Evolutionary conservation across 2,797 vertebrate species (phyloP).

Genomic region (Bucorvus abyssinicus): DNA sequence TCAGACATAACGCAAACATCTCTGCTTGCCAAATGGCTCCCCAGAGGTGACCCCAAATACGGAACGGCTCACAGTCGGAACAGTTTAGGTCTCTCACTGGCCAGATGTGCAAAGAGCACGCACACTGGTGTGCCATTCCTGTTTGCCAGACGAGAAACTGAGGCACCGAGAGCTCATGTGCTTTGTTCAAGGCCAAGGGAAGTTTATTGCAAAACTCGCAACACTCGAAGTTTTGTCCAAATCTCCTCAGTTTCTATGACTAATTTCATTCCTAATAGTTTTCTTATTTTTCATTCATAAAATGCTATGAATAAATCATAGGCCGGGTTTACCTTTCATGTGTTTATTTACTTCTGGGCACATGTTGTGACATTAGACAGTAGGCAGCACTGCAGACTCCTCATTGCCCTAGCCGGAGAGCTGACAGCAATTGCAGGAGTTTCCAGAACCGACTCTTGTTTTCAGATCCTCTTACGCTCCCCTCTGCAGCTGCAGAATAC

Average conservation of each 20-base stretch:
- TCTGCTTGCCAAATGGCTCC: background rate
- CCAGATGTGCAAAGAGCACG: background rate
- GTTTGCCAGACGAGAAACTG: background rate
- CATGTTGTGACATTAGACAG: background rate
- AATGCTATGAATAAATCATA: background rate
- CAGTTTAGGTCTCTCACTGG: background rate
- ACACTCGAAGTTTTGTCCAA: background rate
- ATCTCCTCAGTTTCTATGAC: background rate
- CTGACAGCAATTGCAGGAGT: background rate
- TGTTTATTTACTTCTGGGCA: background rate
- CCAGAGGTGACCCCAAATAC: background rate
- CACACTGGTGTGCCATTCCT: background rate
- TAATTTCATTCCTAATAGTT: background rate
- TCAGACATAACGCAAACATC: background rate
- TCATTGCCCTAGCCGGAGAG: background rate
- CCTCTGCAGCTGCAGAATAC: background rate
- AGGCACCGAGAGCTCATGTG: background rate
- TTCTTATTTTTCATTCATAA: background rate
- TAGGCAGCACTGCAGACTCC: background rate
- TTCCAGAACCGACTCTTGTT: background rate
- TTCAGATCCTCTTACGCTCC: background rate
- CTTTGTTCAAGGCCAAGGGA: background rate
- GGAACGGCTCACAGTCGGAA: background rate
- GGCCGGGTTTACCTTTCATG: background rate
- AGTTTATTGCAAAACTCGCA: background rate